Conservation (phyloP, 2,888 invertebrate species). For the Pristionchus mayeri region DNA sequence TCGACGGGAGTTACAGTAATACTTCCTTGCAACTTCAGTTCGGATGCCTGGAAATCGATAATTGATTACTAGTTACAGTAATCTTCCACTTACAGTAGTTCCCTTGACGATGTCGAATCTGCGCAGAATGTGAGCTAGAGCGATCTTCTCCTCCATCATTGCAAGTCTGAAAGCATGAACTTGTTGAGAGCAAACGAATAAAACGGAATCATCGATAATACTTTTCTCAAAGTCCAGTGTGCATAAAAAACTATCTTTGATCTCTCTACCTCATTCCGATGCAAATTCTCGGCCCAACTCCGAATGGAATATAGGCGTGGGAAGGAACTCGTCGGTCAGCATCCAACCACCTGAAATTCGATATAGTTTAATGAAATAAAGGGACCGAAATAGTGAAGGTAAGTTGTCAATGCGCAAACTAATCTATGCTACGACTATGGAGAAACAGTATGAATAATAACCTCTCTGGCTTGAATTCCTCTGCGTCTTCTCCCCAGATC, state of each 20-base stretch:
- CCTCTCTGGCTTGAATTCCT: constrained; percentile 34
- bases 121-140: constrained; percentile 26
- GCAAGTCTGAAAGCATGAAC: not conserved
- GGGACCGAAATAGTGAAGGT: no score
- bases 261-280: constrained; percentile 34
- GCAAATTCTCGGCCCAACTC: constrained; percentile 44
- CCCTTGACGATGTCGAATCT: constrained; percentile 25
- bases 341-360: constrained; percentile 23
- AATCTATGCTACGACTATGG: no score
- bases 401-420: no score
- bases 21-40: not conserved
- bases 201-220: no score
- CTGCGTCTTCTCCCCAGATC: constrained; percentile 45
- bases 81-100: not conserved
- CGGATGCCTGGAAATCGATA: not conserved
- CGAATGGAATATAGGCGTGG: constrained; percentile 47
- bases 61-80: not conserved
- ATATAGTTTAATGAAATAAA: not conserved
- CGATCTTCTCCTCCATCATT: constrained; percentile 47
- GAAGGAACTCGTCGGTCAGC: constrained; percentile 12
- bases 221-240: no score
- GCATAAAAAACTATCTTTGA: not conserved
- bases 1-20: constrained; percentile 33
- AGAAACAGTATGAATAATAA: not conserved
- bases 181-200: no score